Conservation (phyloP, 2,888 invertebrate genomes). For the Cylloceria caligata region DNA sequence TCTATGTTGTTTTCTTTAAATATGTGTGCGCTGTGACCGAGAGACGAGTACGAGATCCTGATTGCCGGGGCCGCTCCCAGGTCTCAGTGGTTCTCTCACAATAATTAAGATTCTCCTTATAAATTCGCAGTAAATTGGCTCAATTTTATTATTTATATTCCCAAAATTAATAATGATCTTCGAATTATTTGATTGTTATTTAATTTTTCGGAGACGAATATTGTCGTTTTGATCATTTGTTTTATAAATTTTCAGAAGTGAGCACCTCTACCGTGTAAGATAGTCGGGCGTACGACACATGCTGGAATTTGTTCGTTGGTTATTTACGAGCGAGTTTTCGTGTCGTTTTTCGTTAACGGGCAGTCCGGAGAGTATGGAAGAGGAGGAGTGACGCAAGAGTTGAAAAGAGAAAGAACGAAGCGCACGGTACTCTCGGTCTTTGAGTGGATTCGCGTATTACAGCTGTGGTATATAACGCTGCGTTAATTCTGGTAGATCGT, state of each 20-base stretch:
- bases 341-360: constrained; percentile 73
- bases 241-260: constrained; percentile 51
- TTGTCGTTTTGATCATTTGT: constrained; percentile 5
- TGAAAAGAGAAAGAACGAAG: no score
- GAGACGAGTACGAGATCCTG: constrained; percentile 77
- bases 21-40: constrained; percentile 71
- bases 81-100: constrained; percentile 68
- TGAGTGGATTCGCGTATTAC: constrained; percentile 62
- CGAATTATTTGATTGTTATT: no score
- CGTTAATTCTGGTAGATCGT: constrained; percentile 62
- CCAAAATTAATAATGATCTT: no score
- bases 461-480: constrained; percentile 14
- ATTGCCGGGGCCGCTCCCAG: constrained; percentile 79
- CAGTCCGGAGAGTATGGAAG: constrained; percentile 23
- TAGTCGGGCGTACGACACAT: constrained; percentile 74
- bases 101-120: constrained; percentile 7
- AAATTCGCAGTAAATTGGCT: neutral
- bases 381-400: constrained; percentile 37
- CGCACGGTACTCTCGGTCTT: constrained; percentile 34
- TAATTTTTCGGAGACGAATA: no score
- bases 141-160: neutral
- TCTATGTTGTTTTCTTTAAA: constrained; percentile 76
- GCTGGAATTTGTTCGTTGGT: constrained; percentile 79
- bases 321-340: constrained; percentile 82
- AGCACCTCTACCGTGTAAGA: constrained; percentile 75